Percentiles rank a stretch among this genome's conserved stretches.
phyloP scores from a whole-genome alignment of 2,797 vertebrate genomes.

The Galagoides demidoff region DNA sequence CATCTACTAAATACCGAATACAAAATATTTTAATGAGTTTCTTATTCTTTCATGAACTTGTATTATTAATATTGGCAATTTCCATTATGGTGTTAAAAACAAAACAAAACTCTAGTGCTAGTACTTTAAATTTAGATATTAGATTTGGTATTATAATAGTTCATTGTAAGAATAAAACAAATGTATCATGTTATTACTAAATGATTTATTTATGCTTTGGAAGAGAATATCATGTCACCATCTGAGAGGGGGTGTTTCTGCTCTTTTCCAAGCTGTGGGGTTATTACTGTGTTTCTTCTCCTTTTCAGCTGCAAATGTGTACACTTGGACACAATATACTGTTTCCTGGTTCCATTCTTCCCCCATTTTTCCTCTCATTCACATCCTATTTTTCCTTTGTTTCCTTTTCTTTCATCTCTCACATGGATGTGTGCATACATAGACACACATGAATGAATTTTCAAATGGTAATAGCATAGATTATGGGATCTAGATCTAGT shows the following conservation, averaged over 20 bases:
- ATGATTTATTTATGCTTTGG: constrained; percentile 47
- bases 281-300: constrained; percentile 30
- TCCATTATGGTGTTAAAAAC: constrained; percentile 39
- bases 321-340: background rate
- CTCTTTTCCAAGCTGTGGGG: background rate
- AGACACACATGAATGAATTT: background rate
- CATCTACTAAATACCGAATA: background rate
- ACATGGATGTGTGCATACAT: background rate
- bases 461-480: background rate
- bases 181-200: constrained; percentile 55
- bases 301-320: background rate
- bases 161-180: constrained; percentile 50
- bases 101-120: background rate
- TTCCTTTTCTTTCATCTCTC: background rate
- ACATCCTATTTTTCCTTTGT: background rate
- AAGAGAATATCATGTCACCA: background rate
- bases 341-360: background rate
- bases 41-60: background rate
- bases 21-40: background rate
- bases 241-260: background rate
- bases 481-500: background rate
- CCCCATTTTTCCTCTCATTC: background rate
- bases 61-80: constrained; percentile 38
- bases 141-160: background rate
- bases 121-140: constrained; percentile 56